These are phyloP conservation scores for Dasyurus viverrinus DNA, from an alignment of 2,113 vertebrate genomes.

Conservation along the genomic window DNA sequence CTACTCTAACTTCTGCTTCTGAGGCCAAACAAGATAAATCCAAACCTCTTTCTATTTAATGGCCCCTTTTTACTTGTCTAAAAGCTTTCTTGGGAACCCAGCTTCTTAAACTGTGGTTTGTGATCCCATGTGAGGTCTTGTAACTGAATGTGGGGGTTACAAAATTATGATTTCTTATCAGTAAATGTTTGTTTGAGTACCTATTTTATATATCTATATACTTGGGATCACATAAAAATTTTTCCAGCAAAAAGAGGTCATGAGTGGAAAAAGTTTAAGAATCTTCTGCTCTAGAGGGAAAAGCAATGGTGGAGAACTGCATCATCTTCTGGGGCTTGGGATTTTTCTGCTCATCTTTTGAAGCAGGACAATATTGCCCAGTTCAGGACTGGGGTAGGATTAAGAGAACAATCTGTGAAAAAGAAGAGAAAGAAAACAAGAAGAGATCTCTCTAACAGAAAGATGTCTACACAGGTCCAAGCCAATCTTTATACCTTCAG, in stretches of 20 bases:
- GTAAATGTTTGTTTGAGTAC: no score
- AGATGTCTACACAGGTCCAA: neutral
- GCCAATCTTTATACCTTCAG: neutral
- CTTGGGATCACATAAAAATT: no score
- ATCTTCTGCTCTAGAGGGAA: neutral
- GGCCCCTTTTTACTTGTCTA: neutral
- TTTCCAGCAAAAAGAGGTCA: no score
- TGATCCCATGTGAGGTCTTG: no score
- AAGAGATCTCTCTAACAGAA: neutral
- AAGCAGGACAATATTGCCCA: neutral
- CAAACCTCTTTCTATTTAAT: neutral
- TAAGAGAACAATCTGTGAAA: neutral
- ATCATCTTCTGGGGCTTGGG: neutral
- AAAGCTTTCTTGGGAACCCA: neutral
- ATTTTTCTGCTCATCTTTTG: neutral
- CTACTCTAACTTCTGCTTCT: neutral
- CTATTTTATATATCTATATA: no score
- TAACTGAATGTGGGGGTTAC: no score
- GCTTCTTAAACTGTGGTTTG: no score
- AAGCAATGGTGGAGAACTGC: neutral
- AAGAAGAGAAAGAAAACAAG: neutral
- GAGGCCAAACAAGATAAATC: neutral
- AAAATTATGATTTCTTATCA: no score
- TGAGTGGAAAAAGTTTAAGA: no score
- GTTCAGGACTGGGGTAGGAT: neutral